A percentile compares a stretch with the other conserved stretches of the same genome.
These are phyloP conservation scores for Bombylius major DNA, from an alignment of 2,888 invertebrate species.

Conservation along the genomic window DNA sequence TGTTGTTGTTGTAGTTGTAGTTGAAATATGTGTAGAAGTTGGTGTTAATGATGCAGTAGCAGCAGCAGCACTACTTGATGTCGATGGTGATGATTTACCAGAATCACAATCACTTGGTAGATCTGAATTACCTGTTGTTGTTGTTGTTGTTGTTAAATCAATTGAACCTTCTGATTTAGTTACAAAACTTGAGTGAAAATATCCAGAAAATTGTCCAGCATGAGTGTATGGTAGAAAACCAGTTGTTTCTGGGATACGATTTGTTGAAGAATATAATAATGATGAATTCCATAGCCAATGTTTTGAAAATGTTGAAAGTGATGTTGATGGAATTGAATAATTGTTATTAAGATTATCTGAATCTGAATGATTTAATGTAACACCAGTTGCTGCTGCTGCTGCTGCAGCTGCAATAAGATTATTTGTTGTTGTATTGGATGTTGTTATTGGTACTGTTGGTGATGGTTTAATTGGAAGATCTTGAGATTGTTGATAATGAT, in stretches of 20 bases:
- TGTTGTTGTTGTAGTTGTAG: conserved; percentile 8
- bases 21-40: conserved; percentile 7
- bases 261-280: conserved; percentile 28
- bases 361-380: conserved; percentile 1
- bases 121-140: conserved; percentile 22
- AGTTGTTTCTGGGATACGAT: conserved; percentile 23
- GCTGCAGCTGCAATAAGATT: background rate
- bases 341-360: conserved; percentile 4
- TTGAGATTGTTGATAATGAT: background rate
- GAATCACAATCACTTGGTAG: conserved; percentile 35
- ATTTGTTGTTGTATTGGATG: conserved; percentile 4
- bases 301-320: conserved; percentile 25
- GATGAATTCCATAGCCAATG: conserved; percentile 38
- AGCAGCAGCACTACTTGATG: conserved; percentile 13
- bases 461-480: conserved; percentile 28
- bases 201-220: conserved; percentile 19
- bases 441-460: conserved; percentile 24
- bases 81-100: conserved; percentile 34
- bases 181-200: conserved; percentile 14
- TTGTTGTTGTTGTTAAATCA: conserved; percentile 28
- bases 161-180: conserved; percentile 34
- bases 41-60: conserved; percentile 7
- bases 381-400: conserved; percentile 5
- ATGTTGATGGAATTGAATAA: conserved; percentile 16
- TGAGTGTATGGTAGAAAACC: conserved; percentile 20